Evolutionary conservation across 2,113 vertebrate species (phyloP).

Genomic region (Zingel zingel): DNA sequence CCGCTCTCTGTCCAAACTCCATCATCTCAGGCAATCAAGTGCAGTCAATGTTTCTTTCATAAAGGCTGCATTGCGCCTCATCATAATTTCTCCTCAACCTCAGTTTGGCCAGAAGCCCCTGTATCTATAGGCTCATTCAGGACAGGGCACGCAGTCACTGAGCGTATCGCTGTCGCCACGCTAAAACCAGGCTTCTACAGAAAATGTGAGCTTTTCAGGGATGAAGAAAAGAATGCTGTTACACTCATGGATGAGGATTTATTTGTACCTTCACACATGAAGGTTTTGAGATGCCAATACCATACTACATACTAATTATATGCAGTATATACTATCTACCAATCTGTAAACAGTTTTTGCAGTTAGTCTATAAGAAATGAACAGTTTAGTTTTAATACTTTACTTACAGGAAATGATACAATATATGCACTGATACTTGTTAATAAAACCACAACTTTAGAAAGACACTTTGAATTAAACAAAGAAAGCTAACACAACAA

Average conservation of each 20-base stretch:
- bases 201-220: conserved; percentile 17
- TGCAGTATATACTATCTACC: not conserved
- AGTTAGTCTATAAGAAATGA: not conserved
- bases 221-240: conserved; percentile 42
- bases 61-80: conserved; percentile 52
- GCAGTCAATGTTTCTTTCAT: conserved; percentile 76
- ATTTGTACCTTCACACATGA: not conserved
- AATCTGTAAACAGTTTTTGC: not conserved
- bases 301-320: not conserved
- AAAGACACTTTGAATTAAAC: not conserved
- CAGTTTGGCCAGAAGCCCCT: conserved; percentile 53
- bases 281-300: not conserved
- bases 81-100: conserved; percentile 62
- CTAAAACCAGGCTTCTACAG: conserved; percentile 37
- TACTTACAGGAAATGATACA: not conserved
- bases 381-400: not conserved
- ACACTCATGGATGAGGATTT: not conserved
- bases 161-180: conserved; percentile 46
- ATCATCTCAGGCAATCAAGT: conserved; percentile 68
- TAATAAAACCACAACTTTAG: not conserved
- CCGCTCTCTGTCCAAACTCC: conserved; percentile 58
- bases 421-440: not conserved
- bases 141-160: conserved; percentile 17
- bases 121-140: conserved; percentile 77
- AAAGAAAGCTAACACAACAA: not conserved